Conservation (phyloP, 2,888 invertebrate genomes). For the Lordiphosa andalusiaca region DNA sequence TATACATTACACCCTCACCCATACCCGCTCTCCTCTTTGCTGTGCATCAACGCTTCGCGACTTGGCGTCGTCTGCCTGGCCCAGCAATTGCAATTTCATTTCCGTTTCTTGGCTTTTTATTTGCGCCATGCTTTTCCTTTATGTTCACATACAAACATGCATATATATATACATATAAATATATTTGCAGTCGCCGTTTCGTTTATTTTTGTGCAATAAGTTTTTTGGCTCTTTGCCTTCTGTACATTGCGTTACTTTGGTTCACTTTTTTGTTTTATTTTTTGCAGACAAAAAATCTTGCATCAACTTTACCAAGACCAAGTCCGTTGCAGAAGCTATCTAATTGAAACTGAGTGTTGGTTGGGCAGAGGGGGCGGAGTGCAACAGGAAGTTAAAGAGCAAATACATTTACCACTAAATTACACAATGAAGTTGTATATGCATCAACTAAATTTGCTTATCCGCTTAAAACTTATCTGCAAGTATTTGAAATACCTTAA, state of each 20-base stretch:
- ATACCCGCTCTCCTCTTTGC: constrained; percentile 5
- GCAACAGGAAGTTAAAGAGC: constrained; percentile 38
- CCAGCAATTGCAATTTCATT: constrained; percentile 70
- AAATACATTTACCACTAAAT: constrained; percentile 36
- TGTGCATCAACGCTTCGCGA: constrained; percentile 64
- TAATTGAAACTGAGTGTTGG: constrained; percentile 50
- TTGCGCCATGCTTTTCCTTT: constrained; percentile 27
- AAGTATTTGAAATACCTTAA: too few species aligned
- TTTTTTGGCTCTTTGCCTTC: constrained; percentile 29
- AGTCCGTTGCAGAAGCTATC: constrained; percentile 24
- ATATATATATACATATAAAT: constrained; percentile 8
- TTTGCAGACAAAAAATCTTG: constrained; percentile 31
- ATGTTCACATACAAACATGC: constrained; percentile 5
- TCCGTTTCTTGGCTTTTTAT: constrained; percentile 58
- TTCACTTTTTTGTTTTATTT: constrained; percentile 20
- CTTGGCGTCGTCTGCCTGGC: constrained; percentile 64
- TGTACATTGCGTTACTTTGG: not conserved
- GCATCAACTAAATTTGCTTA: constrained; percentile 31
- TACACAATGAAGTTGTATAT: constrained; percentile 28
- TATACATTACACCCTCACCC: constrained; percentile 45
- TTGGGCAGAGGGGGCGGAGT: constrained; percentile 3
- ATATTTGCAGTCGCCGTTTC: constrained; percentile 30
- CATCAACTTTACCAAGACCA: constrained; percentile 31
- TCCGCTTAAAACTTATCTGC: not conserved
- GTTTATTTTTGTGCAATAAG: constrained; percentile 50